Conservation (phyloP, 2,888 invertebrate species). For the Drosophila recens region DNA sequence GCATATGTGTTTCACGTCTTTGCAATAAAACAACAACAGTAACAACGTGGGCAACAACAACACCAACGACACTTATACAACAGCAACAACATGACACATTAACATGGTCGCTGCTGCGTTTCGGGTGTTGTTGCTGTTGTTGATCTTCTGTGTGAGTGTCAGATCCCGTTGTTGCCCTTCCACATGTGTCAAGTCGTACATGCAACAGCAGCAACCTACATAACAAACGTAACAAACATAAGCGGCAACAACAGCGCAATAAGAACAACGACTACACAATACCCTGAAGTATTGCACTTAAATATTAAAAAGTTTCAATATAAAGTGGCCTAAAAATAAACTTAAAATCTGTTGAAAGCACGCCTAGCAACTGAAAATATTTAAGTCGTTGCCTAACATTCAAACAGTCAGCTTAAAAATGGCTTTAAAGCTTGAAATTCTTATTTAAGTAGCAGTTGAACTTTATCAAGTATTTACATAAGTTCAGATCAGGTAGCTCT, state of each 20-base stretch:
- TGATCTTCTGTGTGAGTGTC: constrained; percentile 55
- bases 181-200: constrained; percentile 22
- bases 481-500: neutral
- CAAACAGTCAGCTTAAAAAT: neutral
- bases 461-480: neutral
- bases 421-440: neutral
- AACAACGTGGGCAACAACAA: constrained; percentile 26
- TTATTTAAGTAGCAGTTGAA: neutral
- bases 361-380: no score
- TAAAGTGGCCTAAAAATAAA: no score
- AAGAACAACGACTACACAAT: constrained; percentile 9
- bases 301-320: neutral
- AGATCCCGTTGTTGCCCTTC: constrained; percentile 10
- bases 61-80: constrained; percentile 24
- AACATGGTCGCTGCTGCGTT: constrained; percentile 29
- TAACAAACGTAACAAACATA: constrained; percentile 51
- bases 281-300: neutral
- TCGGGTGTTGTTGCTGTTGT: constrained; percentile 38
- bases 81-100: constrained; percentile 12
- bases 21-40: constrained; percentile 68
- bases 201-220: constrained; percentile 32
- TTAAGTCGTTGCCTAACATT: no score
- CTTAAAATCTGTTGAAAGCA: no score
- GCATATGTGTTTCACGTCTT: constrained; percentile 67
- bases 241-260: constrained; percentile 38